Percentiles rank a stretch among this genome's conserved stretches.
These are phyloP conservation scores for Holocentrus rufus DNA, from an alignment of 2,797 vertebrate species.

Conservation along the genomic window DNA sequence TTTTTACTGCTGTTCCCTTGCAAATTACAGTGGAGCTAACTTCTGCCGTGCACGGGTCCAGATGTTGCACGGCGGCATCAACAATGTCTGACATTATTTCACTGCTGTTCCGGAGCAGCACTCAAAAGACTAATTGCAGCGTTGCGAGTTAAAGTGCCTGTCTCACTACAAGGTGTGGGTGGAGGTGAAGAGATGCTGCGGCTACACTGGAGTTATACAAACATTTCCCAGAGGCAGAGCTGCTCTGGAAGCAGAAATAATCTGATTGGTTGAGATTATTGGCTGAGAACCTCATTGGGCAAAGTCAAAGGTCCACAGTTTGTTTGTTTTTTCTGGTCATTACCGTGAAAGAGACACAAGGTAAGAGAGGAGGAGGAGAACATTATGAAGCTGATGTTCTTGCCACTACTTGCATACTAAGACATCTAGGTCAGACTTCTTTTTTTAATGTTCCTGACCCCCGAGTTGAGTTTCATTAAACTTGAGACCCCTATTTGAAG, in stretches of 20 bases:
- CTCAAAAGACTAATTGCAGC: conserved; percentile 61
- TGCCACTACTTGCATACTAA: too few relatives aligned
- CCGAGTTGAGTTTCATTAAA: too few relatives aligned
- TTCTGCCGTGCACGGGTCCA: conserved; percentile 54
- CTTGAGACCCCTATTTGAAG: too few relatives aligned
- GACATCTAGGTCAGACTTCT: too few relatives aligned
- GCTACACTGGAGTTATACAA: too few relatives aligned
- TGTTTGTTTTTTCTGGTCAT: too few relatives aligned
- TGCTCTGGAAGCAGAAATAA: conserved; percentile 9
- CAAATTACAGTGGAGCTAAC: conserved; percentile 77
- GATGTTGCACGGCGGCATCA: conserved; percentile 67
- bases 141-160: conserved; percentile 36
- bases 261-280: conserved; percentile 1
- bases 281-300: too few relatives aligned
- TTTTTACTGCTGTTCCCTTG: conserved; percentile 53
- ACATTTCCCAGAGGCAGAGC: not conserved
- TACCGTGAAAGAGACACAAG: too few relatives aligned
- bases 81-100: conserved; percentile 43
- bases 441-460: too few relatives aligned
- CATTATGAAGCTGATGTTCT: too few relatives aligned
- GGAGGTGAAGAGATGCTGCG: not conserved
- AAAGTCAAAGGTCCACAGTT: too few relatives aligned
- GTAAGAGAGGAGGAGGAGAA: too few relatives aligned
- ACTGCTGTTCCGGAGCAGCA: conserved; percentile 46
- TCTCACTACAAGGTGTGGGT: not conserved